Percentiles rank a stretch among this genome's conserved stretches.
Evolutionary conservation across 2,888 invertebrate genomes (phyloP).

Genomic region (Agrochola circellaris): DNA sequence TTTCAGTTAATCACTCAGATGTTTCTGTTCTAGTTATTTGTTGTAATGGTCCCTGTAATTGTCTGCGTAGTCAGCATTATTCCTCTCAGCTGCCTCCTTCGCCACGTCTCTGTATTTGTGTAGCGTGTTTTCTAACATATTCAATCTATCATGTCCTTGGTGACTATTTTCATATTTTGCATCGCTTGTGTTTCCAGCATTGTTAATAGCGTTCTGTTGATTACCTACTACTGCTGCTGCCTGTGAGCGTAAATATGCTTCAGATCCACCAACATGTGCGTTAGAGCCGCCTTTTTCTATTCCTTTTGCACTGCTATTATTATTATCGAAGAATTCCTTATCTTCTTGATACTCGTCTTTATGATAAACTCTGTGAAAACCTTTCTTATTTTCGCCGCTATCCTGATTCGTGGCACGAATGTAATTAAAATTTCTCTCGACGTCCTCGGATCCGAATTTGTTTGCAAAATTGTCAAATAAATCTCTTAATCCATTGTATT

Average conservation of each 20-base stretch:
- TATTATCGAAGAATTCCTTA: conserved; percentile 84
- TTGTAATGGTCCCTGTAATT: conserved; percentile 9
- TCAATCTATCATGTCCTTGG: conserved; percentile 66
- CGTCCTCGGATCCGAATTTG: conserved; percentile 80
- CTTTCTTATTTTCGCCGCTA: conserved; percentile 82
- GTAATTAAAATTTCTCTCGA: conserved; percentile 76
- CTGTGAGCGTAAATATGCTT: conserved; percentile 75
- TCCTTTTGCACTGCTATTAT: conserved; percentile 73
- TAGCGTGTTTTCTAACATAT: conserved; percentile 70
- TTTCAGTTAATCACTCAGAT: conserved; percentile 6
- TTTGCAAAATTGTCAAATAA: conserved; percentile 82
- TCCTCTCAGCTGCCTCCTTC: conserved; percentile 74
- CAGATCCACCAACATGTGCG: conserved; percentile 75
- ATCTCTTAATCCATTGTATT: conserved; percentile 78
- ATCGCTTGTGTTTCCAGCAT: conserved; percentile 67
- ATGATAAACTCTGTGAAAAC: conserved; percentile 84
- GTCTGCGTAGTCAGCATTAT: conserved; percentile 76
- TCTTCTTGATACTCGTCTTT: conserved; percentile 87
- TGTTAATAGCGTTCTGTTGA: conserved; percentile 67
- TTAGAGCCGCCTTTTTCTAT: conserved; percentile 77
- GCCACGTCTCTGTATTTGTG: conserved; percentile 78
- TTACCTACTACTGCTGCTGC: conserved; percentile 73
- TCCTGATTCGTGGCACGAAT: conserved; percentile 75
- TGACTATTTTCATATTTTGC: conserved; percentile 70
- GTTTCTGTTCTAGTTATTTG: conserved; percentile 31